Base-by-base conservation (phyloP, 2,888 invertebrate genomes). In the Dicycla oo region DNA sequence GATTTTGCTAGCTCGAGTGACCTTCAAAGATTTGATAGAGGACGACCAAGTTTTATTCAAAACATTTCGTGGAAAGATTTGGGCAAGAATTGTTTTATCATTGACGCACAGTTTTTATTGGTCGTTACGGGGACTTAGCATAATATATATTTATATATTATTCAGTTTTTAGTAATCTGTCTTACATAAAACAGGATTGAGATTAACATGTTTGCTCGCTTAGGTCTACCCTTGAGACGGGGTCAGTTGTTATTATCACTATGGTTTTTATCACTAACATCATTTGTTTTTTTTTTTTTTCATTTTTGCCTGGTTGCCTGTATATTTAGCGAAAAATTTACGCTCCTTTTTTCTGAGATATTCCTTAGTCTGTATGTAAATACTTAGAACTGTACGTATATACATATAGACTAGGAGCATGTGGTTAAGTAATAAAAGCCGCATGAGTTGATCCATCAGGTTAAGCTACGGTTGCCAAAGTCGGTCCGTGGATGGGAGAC, bases 121-220 rank as follows among this genome's bases (percentile, higher is more conserved):
- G 23, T 43, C 40, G 26, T 78, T 78, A 60, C 11, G 8, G 11
- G 13, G 51, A 34, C 47, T 78, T 53, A 58, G 62, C 40, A 58
- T 53, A n/a, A 47, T 47, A 26, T 58, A 38, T 69, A 56, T 49
- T 15, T 69, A 45, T 75, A 57, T 62, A 56, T 56, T 78, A 58
- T 72, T 63, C 75, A 43, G 61, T 53, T 58, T 78, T 72, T 47
- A 58, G 51, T 49, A 57, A 71, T 40, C 40, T 71, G 57, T 58
- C 3, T 45, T 30, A 40, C 18, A 23, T 58, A 18, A 57, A 63
- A 53, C 10, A n/a, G 51, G 30, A 78, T 57, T 62, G 15, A 13
- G 20, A 75, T 78, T 72, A 51, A n/a, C 78, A 72, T 78, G 57
- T 75, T 72, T 78, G 51, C 23, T 72, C 47, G 53, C 79, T 75